Conservation (phyloP, 2,113 vertebrate genomes). For the Poeciliopsis turrubarensis region DNA sequence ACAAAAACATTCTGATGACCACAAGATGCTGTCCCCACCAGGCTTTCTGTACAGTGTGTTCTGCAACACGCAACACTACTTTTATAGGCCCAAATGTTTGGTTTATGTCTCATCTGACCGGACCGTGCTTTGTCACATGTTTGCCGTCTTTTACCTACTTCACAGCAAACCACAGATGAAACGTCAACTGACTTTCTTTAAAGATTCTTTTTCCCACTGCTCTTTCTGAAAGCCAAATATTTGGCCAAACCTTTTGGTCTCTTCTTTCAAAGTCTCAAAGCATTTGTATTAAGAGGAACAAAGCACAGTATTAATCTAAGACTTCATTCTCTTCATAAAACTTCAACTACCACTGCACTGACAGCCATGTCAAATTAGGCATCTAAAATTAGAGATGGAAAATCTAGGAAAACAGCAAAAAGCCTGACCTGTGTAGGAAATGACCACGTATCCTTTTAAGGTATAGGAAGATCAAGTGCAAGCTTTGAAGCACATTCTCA, state of each 20-base stretch:
- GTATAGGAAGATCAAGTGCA: background rate
- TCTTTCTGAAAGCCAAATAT: no score
- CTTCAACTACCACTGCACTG: background rate
- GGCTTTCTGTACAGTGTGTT: background rate
- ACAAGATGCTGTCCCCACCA: background rate
- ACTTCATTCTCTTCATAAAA: background rate
- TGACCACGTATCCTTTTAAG: background rate
- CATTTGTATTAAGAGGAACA: no score
- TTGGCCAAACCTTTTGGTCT: background rate
- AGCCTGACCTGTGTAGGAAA: background rate
- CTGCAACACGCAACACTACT: background rate
- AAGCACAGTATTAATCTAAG: background rate
- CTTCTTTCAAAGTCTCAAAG: background rate
- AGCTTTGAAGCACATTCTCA: conserved; percentile 1
- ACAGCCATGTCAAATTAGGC: background rate
- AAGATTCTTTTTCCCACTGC: background rate
- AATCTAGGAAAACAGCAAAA: background rate
- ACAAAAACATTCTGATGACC: background rate
- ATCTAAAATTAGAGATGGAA: background rate
- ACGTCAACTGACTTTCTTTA: no score
- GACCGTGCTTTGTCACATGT: background rate
- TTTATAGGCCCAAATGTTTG: background rate
- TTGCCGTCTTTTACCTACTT: background rate
- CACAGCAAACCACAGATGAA: background rate
- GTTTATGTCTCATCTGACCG: background rate